Percentiles rank a stretch among this genome's conserved stretches.
Conservation (phyloP, 1,140 invertebrate species). For the Drosophila obscura region DNA sequence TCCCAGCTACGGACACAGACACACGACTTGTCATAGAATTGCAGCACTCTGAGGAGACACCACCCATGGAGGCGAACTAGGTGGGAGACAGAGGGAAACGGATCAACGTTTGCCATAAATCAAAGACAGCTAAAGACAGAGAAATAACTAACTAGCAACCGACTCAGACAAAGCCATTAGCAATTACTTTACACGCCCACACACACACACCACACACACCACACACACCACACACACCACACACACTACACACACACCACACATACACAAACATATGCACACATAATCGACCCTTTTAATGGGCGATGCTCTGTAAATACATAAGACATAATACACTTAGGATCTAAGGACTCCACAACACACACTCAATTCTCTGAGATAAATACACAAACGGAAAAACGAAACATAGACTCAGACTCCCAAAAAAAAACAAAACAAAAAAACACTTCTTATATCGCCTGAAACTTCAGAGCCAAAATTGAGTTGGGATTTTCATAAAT, state of each 20-base stretch:
- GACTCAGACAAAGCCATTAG: too few relatives aligned
- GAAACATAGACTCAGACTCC: slow-evolving; percentile 8
- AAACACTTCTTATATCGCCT: background rate
- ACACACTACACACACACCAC: background rate
- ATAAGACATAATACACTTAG: slow-evolving; percentile 12
- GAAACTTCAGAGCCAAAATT: slow-evolving; percentile 1
- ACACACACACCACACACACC: too few relatives aligned
- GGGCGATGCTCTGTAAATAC: slow-evolving; percentile 37
- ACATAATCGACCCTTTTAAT: slow-evolving; percentile 7
- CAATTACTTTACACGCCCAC: too few relatives aligned
- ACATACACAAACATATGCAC: slow-evolving; percentile 20
- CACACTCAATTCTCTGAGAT: slow-evolving; percentile 43
- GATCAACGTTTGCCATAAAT: too few relatives aligned
- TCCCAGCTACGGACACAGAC: too few relatives aligned
- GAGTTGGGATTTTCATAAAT: slow-evolving; percentile 47
- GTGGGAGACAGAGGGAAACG: too few relatives aligned
- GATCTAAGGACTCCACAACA: slow-evolving; percentile 53
- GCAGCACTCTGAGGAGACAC: too few relatives aligned
- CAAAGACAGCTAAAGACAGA: too few relatives aligned
- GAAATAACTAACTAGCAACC: too few relatives aligned
- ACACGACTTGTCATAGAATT: too few relatives aligned
- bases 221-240: too few relatives aligned
- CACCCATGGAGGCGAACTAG: too few relatives aligned
- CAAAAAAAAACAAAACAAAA: background rate
- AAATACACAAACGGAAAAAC: slow-evolving; percentile 4